A percentile compares a stretch with the other conserved stretches of the same genome.
Evolutionary conservation across 2,113 vertebrate species (phyloP).

Genomic region (Seriola rivoliana): DNA sequence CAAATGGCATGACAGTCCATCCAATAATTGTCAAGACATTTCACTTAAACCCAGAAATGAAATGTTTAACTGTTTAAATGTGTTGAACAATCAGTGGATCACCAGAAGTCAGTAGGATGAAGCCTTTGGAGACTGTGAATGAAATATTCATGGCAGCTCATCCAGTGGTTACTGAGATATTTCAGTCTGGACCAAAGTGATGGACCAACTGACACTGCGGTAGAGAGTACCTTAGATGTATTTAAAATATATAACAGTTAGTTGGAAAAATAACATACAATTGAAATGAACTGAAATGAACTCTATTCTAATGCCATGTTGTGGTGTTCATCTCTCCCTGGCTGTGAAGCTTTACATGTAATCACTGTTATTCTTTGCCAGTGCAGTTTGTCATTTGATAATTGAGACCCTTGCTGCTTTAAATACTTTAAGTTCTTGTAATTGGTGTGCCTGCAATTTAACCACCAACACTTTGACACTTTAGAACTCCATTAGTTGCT

Average conservation of each 20-base stretch:
- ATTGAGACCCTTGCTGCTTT: slow-evolving; percentile 39
- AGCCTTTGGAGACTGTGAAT: neutral
- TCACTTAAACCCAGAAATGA: no score
- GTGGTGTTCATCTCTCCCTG: neutral
- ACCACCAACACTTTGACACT: slow-evolving; percentile 26
- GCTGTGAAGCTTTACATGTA: slow-evolving; percentile 2
- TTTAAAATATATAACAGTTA: neutral
- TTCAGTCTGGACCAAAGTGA: neutral
- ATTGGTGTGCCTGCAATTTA: slow-evolving; percentile 34
- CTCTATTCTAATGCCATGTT: neutral
- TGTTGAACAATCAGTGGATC: neutral
- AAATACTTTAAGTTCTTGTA: slow-evolving; percentile 30
- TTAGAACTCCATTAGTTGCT: slow-evolving; percentile 42
- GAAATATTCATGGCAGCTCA: neutral
- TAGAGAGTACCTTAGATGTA: neutral
- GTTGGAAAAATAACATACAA: neutral
- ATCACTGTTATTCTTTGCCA: neutral
- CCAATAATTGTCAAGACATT: no score
- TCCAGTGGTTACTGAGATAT: neutral
- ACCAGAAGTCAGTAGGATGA: no score
- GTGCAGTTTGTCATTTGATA: slow-evolving; percentile 42
- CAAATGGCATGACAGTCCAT: neutral
- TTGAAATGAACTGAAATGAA: neutral
- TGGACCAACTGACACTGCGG: neutral
- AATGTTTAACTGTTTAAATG: no score